Conservation (phyloP, 1,140 invertebrate genomes). For the Conus ventricosus region DNA sequence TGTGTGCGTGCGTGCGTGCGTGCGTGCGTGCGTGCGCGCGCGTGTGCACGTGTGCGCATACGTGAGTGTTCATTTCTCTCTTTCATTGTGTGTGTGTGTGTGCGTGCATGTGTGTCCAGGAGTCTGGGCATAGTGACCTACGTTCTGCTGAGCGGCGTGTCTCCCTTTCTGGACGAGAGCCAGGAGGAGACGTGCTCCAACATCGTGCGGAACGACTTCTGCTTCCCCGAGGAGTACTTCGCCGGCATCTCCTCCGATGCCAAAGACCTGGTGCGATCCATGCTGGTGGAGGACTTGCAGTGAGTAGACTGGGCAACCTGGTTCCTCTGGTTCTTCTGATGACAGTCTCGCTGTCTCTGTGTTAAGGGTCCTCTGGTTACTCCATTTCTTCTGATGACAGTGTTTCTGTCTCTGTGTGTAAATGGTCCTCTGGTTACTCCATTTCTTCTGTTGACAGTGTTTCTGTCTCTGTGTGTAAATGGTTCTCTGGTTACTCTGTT, state of each 20-base stretch:
- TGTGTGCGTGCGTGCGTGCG: not conserved
- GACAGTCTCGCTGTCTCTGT: no score
- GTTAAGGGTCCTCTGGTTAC: no score
- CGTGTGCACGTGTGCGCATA: no score
- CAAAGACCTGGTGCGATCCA: constrained; percentile 80
- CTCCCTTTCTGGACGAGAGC: constrained; percentile 88
- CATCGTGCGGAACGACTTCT: constrained; percentile 87
- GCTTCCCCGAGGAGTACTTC: constrained; percentile 89
- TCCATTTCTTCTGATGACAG: no score
- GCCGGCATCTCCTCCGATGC: constrained; percentile 82
- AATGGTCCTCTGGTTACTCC: no score
- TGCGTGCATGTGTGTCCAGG: constrained; percentile 62
- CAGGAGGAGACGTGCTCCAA: constrained; percentile 89
- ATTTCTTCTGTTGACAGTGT: no score
- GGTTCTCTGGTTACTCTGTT: no score
- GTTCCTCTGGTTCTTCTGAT: no score
- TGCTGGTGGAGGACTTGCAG: constrained; percentile 78
- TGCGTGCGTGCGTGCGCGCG: not conserved
- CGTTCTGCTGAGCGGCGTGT: constrained; percentile 85
- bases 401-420: no score
- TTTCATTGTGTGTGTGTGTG: not conserved
- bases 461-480: no score
- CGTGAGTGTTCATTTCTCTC: no score
- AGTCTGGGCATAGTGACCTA: constrained; percentile 87
- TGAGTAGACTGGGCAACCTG: not conserved